phyloP scores from a whole-genome alignment of 2,113 vertebrate genomes.

The Festucalex cinctus region DNA sequence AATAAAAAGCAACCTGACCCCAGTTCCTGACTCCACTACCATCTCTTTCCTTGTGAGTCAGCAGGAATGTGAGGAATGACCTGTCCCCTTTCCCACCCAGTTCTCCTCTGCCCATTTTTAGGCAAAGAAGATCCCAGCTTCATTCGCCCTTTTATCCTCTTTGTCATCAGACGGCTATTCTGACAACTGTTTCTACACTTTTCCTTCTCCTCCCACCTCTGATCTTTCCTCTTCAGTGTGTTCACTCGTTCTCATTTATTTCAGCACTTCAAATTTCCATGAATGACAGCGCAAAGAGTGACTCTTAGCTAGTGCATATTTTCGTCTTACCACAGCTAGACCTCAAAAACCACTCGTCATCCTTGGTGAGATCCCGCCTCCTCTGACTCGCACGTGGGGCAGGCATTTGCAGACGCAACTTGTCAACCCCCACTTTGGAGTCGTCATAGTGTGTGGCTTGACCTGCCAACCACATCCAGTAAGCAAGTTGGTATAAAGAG shows the following conservation, averaged over 20 bases:
- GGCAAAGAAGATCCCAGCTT: constrained; percentile 46
- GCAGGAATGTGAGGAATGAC: constrained; percentile 74
- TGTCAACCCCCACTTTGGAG: constrained; percentile 30
- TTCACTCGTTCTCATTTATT: constrained; percentile 44
- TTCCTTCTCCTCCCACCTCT: constrained; percentile 14
- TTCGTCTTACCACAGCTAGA: constrained; percentile 45
- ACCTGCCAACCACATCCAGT: constrained; percentile 30
- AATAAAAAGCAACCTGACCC: constrained; percentile 12
- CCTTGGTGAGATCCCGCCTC: constrained; percentile 26
- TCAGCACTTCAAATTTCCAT: constrained; percentile 57
- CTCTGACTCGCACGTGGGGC: constrained; percentile 16
- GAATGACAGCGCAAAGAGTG: constrained; percentile 55
- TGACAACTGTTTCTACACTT: constrained; percentile 17
- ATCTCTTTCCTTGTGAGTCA: constrained; percentile 60
- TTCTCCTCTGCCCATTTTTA: constrained; percentile 71
- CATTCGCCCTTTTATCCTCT: constrained; percentile 28
- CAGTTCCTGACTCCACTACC: constrained; percentile 24
- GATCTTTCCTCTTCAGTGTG: constrained; percentile 27
- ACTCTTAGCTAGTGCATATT: constrained; percentile 50
- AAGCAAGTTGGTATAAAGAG: background rate
- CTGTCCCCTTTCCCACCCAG: constrained; percentile 54
- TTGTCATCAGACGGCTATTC: constrained; percentile 29
- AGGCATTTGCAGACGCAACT: background rate
- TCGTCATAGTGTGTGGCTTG: constrained; percentile 23
- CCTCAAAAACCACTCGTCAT: constrained; percentile 56